These are phyloP conservation scores for Paralvinella palmiformis DNA, from an alignment of 1,140 invertebrate species.

Conservation along the genomic window DNA sequence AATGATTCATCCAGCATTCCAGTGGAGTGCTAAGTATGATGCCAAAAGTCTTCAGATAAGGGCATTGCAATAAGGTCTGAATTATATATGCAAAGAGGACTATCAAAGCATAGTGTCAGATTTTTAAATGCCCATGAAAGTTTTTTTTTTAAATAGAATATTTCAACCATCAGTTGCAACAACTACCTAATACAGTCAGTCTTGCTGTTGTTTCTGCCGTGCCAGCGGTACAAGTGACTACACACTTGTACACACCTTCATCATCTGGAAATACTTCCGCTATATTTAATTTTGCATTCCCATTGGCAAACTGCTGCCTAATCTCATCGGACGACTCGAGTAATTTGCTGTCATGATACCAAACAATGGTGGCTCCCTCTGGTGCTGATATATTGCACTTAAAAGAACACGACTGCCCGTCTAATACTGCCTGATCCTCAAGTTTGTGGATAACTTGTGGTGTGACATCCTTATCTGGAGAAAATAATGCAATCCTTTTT, in stretches of 20 bases:
- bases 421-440: too few relatives aligned
- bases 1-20: background rate
- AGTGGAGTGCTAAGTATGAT: background rate
- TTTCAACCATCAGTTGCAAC: background rate
- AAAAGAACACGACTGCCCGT: too few relatives aligned
- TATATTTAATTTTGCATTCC: background rate
- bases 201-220: background rate
- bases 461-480: too few relatives aligned
- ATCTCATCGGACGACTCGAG: background rate
- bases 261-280: constrained; percentile 2
- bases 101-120: too few relatives aligned
- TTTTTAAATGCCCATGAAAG: background rate
- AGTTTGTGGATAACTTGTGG: too few relatives aligned
- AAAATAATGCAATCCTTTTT: too few relatives aligned
- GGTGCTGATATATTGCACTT: too few relatives aligned
- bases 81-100: background rate
- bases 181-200: background rate
- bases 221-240: background rate
- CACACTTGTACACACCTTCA: background rate
- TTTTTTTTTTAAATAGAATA: background rate
- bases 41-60: background rate
- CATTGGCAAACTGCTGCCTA: background rate
- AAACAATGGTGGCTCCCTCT: too few relatives aligned
- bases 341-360: background rate
- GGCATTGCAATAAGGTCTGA: background rate